These are phyloP conservation scores for Hippopotamus amphibius DNA, from an alignment of 2,113 vertebrate genomes.

Conservation along the genomic window DNA sequence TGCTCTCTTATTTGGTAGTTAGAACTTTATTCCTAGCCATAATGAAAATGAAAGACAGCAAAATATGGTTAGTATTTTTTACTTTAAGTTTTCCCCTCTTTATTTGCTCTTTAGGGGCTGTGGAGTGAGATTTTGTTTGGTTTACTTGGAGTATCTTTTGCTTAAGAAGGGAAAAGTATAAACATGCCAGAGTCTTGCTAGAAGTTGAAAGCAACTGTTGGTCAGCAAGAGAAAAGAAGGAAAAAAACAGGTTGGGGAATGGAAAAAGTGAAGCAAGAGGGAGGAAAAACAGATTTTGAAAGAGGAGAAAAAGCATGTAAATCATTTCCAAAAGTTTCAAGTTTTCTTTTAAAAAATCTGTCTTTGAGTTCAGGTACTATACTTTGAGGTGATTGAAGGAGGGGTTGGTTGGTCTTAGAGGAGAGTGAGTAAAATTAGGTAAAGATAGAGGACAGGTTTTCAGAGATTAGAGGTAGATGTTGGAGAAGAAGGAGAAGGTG, in stretches of 20 bases:
- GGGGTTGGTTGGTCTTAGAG: background rate
- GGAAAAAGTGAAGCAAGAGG: conserved; percentile 6
- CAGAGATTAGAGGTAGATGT: background rate
- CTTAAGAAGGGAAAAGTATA: conserved; percentile 46
- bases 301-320: background rate
- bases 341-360: conserved; percentile 30
- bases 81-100: background rate
- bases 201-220: conserved; percentile 43
- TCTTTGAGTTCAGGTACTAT: conserved; percentile 46
- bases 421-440: conserved; percentile 15
- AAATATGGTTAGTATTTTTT: conserved; percentile 35
- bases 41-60: conserved; percentile 45
- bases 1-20: conserved; percentile 46
- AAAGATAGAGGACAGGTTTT: background rate
- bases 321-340: conserved; percentile 14
- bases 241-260: background rate
- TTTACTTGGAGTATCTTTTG: conserved; percentile 54
- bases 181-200: conserved; percentile 6
- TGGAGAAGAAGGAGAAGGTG: background rate
- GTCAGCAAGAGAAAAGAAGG: conserved; percentile 7
- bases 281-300: background rate
- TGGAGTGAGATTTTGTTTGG: conserved; percentile 50
- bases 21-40: conserved; percentile 30
- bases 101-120: conserved; percentile 38
- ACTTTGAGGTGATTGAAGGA: conserved; percentile 32